Conservation (phyloP, 2,888 invertebrate species). For the Cantharis lateralis region DNA sequence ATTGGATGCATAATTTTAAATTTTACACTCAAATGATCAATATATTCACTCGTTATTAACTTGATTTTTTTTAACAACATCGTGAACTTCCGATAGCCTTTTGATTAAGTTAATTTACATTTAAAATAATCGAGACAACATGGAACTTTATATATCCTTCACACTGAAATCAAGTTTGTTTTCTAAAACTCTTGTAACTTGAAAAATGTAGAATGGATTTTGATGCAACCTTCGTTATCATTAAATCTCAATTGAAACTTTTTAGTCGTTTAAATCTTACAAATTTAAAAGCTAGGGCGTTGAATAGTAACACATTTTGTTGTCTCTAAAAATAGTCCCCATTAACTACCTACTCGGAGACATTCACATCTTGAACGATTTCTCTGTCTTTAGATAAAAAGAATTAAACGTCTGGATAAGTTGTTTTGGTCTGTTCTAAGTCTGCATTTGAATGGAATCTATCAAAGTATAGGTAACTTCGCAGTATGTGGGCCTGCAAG, state of each 20-base stretch:
- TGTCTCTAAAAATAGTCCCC: constrained; percentile 18
- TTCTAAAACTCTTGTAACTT: no score
- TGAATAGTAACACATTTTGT: constrained; percentile 10
- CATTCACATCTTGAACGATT: constrained; percentile 3
- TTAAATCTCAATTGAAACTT: background rate
- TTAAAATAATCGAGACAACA: background rate
- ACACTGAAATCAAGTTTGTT: background rate
- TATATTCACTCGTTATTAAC: background rate
- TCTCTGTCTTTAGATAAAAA: constrained; percentile 4
- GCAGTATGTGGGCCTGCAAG: background rate
- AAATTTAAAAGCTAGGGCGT: constrained; percentile 6
- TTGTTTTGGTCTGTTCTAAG: background rate
- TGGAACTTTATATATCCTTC: background rate
- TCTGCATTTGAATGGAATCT: constrained; percentile 1
- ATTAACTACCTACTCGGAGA: constrained; percentile 27
- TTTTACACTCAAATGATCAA: background rate
- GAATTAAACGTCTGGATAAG: background rate
- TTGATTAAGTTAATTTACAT: background rate
- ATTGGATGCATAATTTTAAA: background rate
- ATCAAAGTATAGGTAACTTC: constrained; percentile 4
- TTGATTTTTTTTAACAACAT: background rate
- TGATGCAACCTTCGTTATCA: background rate
- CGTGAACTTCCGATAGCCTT: background rate
- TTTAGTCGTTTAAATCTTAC: background rate
- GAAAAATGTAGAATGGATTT: background rate